Percentiles rank a stretch among this genome's conserved stretches.
phyloP scores from a whole-genome alignment of 2,888 invertebrate species.

The Thereva unica region DNA sequence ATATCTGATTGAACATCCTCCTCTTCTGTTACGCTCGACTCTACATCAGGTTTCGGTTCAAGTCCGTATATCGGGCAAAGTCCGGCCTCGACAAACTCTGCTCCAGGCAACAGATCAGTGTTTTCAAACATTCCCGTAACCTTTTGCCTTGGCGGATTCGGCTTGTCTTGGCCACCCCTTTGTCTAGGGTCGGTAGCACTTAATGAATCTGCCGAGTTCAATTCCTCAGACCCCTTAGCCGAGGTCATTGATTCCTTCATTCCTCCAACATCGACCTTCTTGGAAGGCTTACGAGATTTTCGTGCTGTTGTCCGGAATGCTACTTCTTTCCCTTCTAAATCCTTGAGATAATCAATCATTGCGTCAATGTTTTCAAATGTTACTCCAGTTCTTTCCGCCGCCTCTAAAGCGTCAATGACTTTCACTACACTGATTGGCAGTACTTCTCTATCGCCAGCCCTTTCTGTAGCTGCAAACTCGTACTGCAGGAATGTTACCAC shows the following conservation, averaged over 20 bases:
- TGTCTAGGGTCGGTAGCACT: too few relatives aligned
- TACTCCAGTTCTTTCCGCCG: constrained; percentile 29
- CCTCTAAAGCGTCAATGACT: constrained; percentile 35
- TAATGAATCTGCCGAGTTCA: too few relatives aligned
- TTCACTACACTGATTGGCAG: constrained; percentile 21
- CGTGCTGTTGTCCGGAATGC: not conserved
- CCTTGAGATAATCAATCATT: constrained; percentile 40
- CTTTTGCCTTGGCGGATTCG: too few relatives aligned
- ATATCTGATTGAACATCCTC: constrained; percentile 5
- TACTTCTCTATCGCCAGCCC: constrained; percentile 22
- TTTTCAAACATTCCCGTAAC: too few relatives aligned
- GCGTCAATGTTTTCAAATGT: constrained; percentile 40
- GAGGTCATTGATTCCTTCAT: too few relatives aligned
- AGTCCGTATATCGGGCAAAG: constrained; percentile 4
- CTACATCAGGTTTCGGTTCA: not conserved
- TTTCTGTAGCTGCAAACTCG: constrained; percentile 14
- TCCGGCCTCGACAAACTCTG: too few relatives aligned
- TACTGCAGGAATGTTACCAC: constrained; percentile 38
- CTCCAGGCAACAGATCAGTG: too few relatives aligned
- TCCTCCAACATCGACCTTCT: too few relatives aligned
- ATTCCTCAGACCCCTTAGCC: too few relatives aligned
- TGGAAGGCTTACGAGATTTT: too few relatives aligned
- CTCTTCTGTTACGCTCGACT: not conserved
- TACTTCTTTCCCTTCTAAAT: constrained; percentile 2
- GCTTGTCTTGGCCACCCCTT: too few relatives aligned